A percentile compares a stretch with the other conserved stretches of the same genome.
These are phyloP conservation scores for Apostichopus leukothele DNA, from an alignment of 53 echinoderm and acorn worm genomes.

Conservation along the genomic window DNA sequence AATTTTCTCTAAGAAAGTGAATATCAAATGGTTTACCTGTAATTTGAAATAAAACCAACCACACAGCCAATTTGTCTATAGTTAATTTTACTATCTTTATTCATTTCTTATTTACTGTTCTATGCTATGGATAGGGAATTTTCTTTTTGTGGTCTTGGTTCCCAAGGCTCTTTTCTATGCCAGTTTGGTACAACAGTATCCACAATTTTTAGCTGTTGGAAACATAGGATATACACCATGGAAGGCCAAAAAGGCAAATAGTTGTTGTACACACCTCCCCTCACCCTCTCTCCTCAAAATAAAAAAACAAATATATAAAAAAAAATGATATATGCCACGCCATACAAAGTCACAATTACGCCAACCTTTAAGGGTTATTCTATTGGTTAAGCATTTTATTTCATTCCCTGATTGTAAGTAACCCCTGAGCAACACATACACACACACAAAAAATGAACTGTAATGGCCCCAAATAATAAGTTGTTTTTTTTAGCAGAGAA, in stretches of 20 bases:
- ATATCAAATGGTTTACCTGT: slow-evolving; percentile 17
- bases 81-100: too few relatives aligned
- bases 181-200: too few relatives aligned
- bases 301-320: background rate
- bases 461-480: background rate
- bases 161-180: too few relatives aligned
- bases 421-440: background rate
- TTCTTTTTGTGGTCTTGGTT: too few relatives aligned
- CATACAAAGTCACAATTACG: too few relatives aligned
- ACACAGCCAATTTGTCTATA: background rate
- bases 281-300: background rate
- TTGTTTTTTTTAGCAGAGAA: too few relatives aligned
- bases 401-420: background rate
- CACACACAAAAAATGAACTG: background rate
- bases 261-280: background rate
- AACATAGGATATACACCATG: too few relatives aligned
- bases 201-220: too few relatives aligned
- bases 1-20: slow-evolving; percentile 22
- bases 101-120: too few relatives aligned
- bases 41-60: slow-evolving; percentile 7
- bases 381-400: background rate
- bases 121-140: too few relatives aligned
- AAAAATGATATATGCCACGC: too few relatives aligned
- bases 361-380: background rate
- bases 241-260: too few relatives aligned